Percentiles rank a stretch among this genome's conserved stretches.
phyloP scores from a whole-genome alignment of 2,888 invertebrate genomes.

The Nemurella pictetii region DNA sequence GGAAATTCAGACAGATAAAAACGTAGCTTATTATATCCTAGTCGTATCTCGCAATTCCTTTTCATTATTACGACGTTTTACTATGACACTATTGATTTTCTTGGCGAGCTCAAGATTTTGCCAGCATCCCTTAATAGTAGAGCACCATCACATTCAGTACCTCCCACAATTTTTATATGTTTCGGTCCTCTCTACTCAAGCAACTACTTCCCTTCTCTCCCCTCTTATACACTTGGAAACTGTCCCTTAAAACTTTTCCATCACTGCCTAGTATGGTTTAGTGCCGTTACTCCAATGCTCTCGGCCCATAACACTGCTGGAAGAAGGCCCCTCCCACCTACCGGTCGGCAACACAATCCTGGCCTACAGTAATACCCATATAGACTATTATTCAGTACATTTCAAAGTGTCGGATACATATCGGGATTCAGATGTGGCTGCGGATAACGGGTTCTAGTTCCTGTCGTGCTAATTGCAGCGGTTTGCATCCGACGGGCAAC shows the following conservation, averaged over 20 bases:
- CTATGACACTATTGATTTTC: constrained; percentile 11
- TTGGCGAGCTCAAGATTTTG: neutral
- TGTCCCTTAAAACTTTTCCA: constrained; percentile 44
- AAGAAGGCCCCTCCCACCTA: constrained; percentile 5
- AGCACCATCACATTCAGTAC: constrained; percentile 12
- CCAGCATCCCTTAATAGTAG: constrained; percentile 17
- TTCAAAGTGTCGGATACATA: constrained; percentile 22
- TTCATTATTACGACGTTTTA: constrained; percentile 5
- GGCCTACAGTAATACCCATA: constrained; percentile 25
- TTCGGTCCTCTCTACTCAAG: constrained; percentile 16
- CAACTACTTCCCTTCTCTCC: constrained; percentile 18
- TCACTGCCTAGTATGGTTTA: constrained; percentile 57
- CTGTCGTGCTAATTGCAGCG: constrained; percentile 15
- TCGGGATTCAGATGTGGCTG: constrained; percentile 18
- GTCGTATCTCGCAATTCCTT: neutral
- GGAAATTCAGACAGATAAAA: neutral
- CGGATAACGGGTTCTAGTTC: constrained; percentile 26
- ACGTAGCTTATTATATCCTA: neutral
- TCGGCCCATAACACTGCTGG: constrained; percentile 62
- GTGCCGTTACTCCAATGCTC: constrained; percentile 69
- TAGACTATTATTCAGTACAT: constrained; percentile 32
- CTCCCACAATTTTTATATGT: constrained; percentile 32
- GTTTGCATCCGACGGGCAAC: no score
- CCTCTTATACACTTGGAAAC: constrained; percentile 37
- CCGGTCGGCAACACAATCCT: neutral